These are phyloP conservation scores for Blastobasis lacticolella DNA, from an alignment of 2,888 invertebrate genomes.

Conservation along the genomic window DNA sequence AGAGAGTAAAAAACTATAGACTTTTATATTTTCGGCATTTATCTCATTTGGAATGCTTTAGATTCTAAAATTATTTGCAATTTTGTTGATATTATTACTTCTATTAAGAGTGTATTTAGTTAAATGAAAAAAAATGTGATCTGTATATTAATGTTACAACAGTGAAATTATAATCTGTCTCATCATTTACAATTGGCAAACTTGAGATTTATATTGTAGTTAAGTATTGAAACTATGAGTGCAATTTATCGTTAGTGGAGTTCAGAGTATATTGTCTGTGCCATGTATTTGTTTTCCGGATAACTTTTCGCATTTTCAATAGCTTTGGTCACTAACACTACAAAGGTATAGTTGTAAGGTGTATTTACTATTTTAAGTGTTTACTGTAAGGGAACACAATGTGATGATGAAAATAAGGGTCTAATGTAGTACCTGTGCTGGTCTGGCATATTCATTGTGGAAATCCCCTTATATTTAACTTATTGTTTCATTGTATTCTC, in stretches of 20 bases:
- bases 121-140: conserved; percentile 11
- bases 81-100: not conserved
- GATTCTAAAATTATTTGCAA: not conserved
- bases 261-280: conserved; percentile 40
- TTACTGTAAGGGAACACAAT: conserved; percentile 60
- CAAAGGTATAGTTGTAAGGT: conserved; percentile 25
- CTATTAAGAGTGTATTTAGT: not conserved
- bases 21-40: conserved; percentile 26
- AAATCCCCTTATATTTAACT: conserved; percentile 24
- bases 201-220: conserved; percentile 20
- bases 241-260: conserved; percentile 44
- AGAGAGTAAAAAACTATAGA: not conserved
- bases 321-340: not conserved
- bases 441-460: conserved; percentile 49
- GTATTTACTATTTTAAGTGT: conserved; percentile 21
- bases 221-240: conserved; percentile 26
- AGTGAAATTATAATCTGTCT: conserved; percentile 3
- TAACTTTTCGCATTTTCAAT: conserved; percentile 21
- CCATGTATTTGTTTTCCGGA: conserved; percentile 35
- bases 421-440: conserved; percentile 50
- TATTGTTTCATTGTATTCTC: not conserved
- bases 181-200: conserved; percentile 15
- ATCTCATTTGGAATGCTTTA: conserved; percentile 13
- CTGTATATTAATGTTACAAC: conserved; percentile 6
- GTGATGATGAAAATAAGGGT: conserved; percentile 67